These are phyloP conservation scores for Nothoprocta pentlandii DNA, from an alignment of 2,113 vertebrate species.

Conservation along the genomic window DNA sequence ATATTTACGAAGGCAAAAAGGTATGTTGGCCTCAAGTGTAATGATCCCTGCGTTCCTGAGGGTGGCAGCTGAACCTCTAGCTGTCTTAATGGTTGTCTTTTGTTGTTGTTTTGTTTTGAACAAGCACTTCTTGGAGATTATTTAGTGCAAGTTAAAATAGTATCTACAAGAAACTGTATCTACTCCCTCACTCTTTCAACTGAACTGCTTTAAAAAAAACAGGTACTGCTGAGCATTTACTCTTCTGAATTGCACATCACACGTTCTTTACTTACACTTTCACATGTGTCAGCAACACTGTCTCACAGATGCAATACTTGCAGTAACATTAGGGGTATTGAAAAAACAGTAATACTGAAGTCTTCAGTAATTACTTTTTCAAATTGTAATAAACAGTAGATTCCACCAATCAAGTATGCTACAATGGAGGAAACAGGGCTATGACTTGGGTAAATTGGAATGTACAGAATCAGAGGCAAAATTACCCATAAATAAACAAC, in stretches of 20 bases:
- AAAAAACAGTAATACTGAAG: background rate
- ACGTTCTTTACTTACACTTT: background rate
- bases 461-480: background rate
- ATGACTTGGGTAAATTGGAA: background rate
- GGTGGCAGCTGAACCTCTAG: slow-evolving; percentile 30
- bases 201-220: background rate
- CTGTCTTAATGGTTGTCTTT: background rate
- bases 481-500: background rate
- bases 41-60: slow-evolving; percentile 10
- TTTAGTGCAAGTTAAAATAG: background rate
- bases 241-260: background rate
- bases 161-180: background rate
- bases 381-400: background rate
- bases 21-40: background rate
- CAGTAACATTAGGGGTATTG: background rate
- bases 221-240: background rate
- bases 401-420: background rate
- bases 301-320: background rate
- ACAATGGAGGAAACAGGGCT: background rate
- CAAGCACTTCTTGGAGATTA: background rate
- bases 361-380: background rate
- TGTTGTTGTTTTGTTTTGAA: background rate
- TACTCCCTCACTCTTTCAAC: background rate
- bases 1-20: background rate
- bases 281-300: background rate